Base-by-base conservation (phyloP, 2,113 vertebrate genomes). In the Forbesichthys papilliferus region DNA sequence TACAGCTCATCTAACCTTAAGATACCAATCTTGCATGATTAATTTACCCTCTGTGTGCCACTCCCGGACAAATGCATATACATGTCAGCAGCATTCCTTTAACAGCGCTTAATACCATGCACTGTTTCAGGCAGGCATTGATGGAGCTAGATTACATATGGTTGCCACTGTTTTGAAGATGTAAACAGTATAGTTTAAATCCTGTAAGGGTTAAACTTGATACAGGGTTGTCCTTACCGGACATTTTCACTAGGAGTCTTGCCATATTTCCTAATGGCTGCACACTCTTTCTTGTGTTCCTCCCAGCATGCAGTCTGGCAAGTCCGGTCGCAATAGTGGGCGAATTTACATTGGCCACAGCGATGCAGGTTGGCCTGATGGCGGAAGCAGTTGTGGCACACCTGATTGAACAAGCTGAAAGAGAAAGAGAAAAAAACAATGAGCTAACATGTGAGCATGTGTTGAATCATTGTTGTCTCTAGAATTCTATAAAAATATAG, bases 321-420 rank as follows among this genome's bases (percentile, higher is more conserved):
- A 58, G 98, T 98, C 33, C 96, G 94, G 86, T 99, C 93, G 0
- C 98, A 99, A 87, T 99, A 99, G 57, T 95, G 86, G 52, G 98
- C 97, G 0, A 99, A 99, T 74, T 94, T 95, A 81, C 98, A 99
- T 87, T 96, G 96, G 12, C 91, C 95, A 0, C 98, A 99, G 73
- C 94, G 95, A 51, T 96, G 98, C 16, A 96, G 94, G 20, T 92
- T 92, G 69, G 93, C 93, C 82, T 97, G 95, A 3, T 86, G 86
- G 48, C 96, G 96, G 90, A 99, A 99, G 86, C 98, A 99, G 71
- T 92, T 95, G 87, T 99, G 98, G 73, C 98, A 99, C 82, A 99
- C 93, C 16, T 95, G 79, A 0, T 92, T 86, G 0, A 88, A 83
- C 20, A 96, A 82, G 88, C 98, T 99, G 85, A 10, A 73, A 75